These are phyloP conservation scores for Rhinella marina DNA, from an alignment of 2,797 vertebrate species.

Conservation along the genomic window DNA sequence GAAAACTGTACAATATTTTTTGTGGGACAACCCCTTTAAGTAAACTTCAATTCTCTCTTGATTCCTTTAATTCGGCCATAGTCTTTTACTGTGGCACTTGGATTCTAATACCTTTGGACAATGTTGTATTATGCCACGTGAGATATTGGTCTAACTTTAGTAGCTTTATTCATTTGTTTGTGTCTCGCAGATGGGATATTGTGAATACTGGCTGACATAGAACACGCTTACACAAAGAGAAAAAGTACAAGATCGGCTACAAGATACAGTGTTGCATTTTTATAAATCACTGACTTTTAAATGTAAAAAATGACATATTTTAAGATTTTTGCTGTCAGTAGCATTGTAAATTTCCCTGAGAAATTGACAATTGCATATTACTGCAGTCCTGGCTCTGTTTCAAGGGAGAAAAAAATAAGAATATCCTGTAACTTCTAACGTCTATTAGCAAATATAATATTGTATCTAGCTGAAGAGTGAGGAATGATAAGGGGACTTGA, in stretches of 20 bases:
- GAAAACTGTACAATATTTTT: too few relatives aligned
- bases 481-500: background rate
- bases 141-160: slow-evolving; percentile 1
- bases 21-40: background rate
- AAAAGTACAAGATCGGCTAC: slow-evolving; percentile 14
- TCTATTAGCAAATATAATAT: slow-evolving; percentile 14
- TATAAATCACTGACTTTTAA: slow-evolving; percentile 33
- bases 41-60: background rate
- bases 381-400: slow-evolving; percentile 17
- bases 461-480: background rate
- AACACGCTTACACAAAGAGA: slow-evolving; percentile 19
- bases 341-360: slow-evolving; percentile 28
- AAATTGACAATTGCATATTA: slow-evolving; percentile 31
- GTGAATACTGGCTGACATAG: slow-evolving; percentile 18
- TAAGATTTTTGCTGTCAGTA: slow-evolving; percentile 41
- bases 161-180: slow-evolving; percentile 27
- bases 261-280: background rate
- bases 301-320: slow-evolving; percentile 47
- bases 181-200: background rate
- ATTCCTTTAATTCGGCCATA: background rate
- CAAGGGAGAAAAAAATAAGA: background rate
- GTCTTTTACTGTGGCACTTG: background rate
- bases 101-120: background rate
- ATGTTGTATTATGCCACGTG: background rate
- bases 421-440: slow-evolving; percentile 15